Evolutionary conservation across 2,113 vertebrate genomes (phyloP).

Genomic region (Corapipo altera): DNA sequence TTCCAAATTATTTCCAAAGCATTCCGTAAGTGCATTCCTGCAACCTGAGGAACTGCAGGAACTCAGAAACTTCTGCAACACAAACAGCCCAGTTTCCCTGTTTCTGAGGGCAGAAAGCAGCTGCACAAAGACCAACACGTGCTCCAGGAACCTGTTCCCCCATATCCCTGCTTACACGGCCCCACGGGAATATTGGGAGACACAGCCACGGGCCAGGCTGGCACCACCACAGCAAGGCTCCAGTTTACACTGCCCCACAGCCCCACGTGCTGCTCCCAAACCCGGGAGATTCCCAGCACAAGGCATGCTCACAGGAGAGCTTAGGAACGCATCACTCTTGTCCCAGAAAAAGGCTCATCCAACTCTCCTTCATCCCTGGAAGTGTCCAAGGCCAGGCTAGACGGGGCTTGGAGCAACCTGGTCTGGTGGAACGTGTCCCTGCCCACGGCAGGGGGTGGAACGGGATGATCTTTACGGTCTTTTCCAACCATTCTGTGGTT

Average conservation of each 20-base stretch:
- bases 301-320: rapidly evolving
- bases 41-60: background rate
- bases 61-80: background rate
- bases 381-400: background rate
- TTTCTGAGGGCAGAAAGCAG: background rate
- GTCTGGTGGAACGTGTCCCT: background rate
- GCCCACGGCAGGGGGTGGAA: background rate
- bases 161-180: background rate
- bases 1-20: background rate
- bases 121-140: background rate
- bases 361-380: background rate
- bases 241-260: background rate
- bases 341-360: background rate
- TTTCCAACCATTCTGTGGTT: background rate
- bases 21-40: background rate
- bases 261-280: too few species aligned
- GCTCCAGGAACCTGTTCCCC: background rate
- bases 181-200: background rate
- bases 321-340: background rate
- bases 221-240: background rate
- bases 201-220: rapidly evolving
- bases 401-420: background rate
- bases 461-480: rapidly evolving
- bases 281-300: background rate
- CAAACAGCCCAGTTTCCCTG: background rate